Base-by-base conservation (phyloP, 2,797 vertebrate species). In the Molossus molossus region DNA sequence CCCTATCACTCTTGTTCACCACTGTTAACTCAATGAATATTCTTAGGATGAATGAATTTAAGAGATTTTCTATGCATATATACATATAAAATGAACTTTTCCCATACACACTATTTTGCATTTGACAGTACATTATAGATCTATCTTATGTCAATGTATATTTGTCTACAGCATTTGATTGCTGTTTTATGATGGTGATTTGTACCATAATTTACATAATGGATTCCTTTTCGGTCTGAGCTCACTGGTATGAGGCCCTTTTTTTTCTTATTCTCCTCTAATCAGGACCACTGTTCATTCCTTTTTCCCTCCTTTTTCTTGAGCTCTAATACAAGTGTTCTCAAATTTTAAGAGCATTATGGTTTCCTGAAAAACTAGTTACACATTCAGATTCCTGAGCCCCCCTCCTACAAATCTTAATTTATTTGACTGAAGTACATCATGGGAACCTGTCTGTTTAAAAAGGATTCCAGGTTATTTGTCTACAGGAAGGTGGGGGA, bases 341-440 rank as follows among this genome's bases (percentile, higher is more conserved):
- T 91, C 86, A 60, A 60, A 60, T 76, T 88, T 93, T 50, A 60
- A n/a, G 29, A 87, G 21, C 23, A 65, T 88, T 69, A 40, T 85
- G 53, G 3, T 76, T 95, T 96, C 15, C 50, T 87, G 29, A 75
- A 95, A 48, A 92, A 90, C 60, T 88, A 75, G 1, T 84, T 85
- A 60, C 88, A 92, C 69, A 85, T 67, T 81, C 57, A 93, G n/a
- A 87, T 10, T 57, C 27, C 48, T 88, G 23, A 83, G 4, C 29
- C 13, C 11, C 20, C 37, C 29, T 15, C 57, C 29, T 90, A 86
- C 40, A 94, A 92, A 88, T 73, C 10, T 88, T 45, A 82, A 67
- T 88, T 96, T 23, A 53, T 75, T 86, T 85, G 45, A 45, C 23
- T 69, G 70, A 79, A 92, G 17, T 33, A 8, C 15, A 27, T 64